Evolutionary conservation across 2,888 invertebrate genomes (phyloP).

Genomic region (Listrodromus nycthemerus): DNA sequence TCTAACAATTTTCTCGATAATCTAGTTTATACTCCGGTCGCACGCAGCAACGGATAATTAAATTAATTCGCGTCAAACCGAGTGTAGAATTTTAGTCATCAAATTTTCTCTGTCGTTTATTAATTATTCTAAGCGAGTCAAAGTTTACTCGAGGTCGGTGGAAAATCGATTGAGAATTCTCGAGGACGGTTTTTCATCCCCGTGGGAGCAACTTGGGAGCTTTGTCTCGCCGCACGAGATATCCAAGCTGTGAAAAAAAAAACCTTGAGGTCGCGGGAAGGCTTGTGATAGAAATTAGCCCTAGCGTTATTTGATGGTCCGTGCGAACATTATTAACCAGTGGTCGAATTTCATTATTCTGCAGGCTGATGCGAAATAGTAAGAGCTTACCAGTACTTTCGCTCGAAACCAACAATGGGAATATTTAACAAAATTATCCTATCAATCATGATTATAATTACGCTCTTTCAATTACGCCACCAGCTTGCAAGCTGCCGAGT

Average conservation of each 20-base stretch:
- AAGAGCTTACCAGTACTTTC: conserved; percentile 21
- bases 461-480: conserved; percentile 54
- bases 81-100: conserved; percentile 11
- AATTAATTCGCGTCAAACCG: conserved; percentile 27
- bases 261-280: background rate
- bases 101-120: conserved; percentile 10
- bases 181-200: conserved; percentile 25
- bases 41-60: conserved; percentile 36
- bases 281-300: conserved; percentile 34
- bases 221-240: conserved; percentile 1
- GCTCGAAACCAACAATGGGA: conserved; percentile 40
- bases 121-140: conserved; percentile 21
- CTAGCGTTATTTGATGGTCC: conserved; percentile 45
- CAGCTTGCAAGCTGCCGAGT: conserved; percentile 40
- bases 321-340: conserved; percentile 51
- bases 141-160: conserved; percentile 52
- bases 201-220: conserved; percentile 13
- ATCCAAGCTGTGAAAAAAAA: conserved; percentile 24
- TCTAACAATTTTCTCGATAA: conserved; percentile 58
- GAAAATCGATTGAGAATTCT: conserved; percentile 60
- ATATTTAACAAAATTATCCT: conserved; percentile 53
- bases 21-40: conserved; percentile 17
- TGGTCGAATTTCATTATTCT: conserved; percentile 51
- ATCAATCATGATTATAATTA: conserved; percentile 56
- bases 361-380: background rate